Conservation (phyloP, 2,888 invertebrate species). For the Cataglyphis altisquamis region DNA sequence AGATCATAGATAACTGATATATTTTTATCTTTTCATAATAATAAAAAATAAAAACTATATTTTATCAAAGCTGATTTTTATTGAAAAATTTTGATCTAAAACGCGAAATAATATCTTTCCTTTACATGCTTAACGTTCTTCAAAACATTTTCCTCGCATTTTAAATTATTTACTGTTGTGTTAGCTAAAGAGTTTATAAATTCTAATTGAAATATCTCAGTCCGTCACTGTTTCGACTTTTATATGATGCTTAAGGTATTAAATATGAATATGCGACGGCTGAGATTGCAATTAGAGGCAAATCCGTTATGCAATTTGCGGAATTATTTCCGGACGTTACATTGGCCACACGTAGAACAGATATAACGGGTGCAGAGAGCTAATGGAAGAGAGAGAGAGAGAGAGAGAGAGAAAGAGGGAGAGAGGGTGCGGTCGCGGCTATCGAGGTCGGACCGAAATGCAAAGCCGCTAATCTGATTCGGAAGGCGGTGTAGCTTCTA, state of each 20-base stretch:
- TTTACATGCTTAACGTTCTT: background rate
- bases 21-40: background rate
- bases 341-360: background rate
- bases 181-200: background rate
- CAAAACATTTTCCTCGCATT: background rate
- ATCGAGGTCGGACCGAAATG: conserved; percentile 75
- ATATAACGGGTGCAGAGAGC: background rate
- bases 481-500: conserved; percentile 69
- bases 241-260: background rate
- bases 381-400: background rate
- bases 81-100: background rate
- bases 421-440: conserved; percentile 56
- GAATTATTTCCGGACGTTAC: conserved; percentile 47
- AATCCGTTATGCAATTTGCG: conserved; percentile 41
- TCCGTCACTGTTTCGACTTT: background rate
- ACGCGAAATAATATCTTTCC: background rate
- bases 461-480: conserved; percentile 81
- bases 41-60: too few species aligned
- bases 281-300: conserved; percentile 45
- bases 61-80: background rate
- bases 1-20: background rate
- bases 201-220: background rate
- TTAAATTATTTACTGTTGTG: background rate
- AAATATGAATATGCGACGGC: conserved; percentile 11
- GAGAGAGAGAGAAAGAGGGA: background rate